Conservation (phyloP, 1,140 invertebrate species). For the Rhizoglyphus robini region DNA sequence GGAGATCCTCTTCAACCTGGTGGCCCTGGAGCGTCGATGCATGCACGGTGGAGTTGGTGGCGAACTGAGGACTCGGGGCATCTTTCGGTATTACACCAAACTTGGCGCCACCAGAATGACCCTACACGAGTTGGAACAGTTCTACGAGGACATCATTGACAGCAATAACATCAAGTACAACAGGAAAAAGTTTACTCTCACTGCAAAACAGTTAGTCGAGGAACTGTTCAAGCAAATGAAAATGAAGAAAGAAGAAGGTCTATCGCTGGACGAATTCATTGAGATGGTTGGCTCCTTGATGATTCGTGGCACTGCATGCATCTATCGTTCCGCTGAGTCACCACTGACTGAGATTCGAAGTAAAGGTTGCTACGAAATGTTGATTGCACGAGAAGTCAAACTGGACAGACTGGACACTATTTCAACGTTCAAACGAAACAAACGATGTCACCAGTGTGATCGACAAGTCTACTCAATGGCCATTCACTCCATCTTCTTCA, state of each 20-base stretch:
- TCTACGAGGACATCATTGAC: not conserved
- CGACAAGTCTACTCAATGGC: too few species aligned
- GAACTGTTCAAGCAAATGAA: not conserved
- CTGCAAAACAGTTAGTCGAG: not conserved
- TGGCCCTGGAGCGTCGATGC: constrained; percentile 40
- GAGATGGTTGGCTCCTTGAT: not conserved
- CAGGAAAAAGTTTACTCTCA: not conserved
- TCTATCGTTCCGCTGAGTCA: not conserved
- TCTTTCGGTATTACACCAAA: constrained; percentile 20
- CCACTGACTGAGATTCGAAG: not conserved
- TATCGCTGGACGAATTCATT: not conserved
- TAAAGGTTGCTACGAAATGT: not conserved
- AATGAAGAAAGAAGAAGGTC: not conserved
- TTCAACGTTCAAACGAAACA: not conserved
- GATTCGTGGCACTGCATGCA: not conserved
- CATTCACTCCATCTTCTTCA: not conserved
- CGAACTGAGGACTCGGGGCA: constrained; percentile 24
- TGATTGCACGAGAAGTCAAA: not conserved
- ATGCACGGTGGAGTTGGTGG: constrained; percentile 35
- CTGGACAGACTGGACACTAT: not conserved
- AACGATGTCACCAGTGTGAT: not conserved
- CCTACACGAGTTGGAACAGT: not conserved
- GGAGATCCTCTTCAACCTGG: constrained; percentile 31
- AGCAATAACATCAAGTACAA: not conserved
- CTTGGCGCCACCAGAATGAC: not conserved